These are phyloP conservation scores for Cassiopea andromeda DNA, from an alignment of 30 jellyfish, hydroid and myxozoan species.

Conservation along the genomic window DNA sequence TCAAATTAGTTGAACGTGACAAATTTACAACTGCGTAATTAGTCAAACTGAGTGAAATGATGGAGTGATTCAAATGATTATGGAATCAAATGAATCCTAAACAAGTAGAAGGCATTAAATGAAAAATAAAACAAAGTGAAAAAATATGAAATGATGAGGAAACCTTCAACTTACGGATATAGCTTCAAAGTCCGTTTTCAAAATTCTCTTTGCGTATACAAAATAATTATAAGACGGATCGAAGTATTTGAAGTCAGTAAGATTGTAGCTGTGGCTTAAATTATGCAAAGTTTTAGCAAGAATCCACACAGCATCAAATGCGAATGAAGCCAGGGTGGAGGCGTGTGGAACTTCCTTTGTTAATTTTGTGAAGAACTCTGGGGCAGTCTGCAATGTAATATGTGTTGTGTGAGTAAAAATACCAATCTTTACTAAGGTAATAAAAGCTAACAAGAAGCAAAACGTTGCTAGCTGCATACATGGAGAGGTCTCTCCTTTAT, in stretches of 20 bases:
- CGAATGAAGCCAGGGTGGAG: slow-evolving; percentile 64
- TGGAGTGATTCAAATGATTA: too few species aligned
- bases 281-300: slow-evolving; percentile 55
- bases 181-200: slow-evolving; percentile 63
- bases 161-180: slow-evolving; percentile 60
- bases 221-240: neutral
- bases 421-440: too few species aligned
- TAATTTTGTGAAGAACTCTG: slow-evolving; percentile 31
- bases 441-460: too few species aligned
- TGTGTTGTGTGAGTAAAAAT: neutral
- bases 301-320: slow-evolving; percentile 87
- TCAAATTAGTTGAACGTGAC: too few species aligned
- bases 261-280: slow-evolving; percentile 36
- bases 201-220: neutral
- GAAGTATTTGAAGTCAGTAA: slow-evolving; percentile 37
- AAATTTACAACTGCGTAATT: too few species aligned
- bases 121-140: neutral
- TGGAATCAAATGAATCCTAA: too few species aligned
- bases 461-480: too few species aligned
- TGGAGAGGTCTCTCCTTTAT: too few species aligned
- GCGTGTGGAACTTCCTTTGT: slow-evolving; percentile 27
- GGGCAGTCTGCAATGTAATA: slow-evolving; percentile 43
- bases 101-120: too few species aligned
- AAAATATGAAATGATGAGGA: neutral
- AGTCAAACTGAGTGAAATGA: too few species aligned